Percentiles rank a stretch among this genome's conserved stretches.
phyloP scores from a whole-genome alignment of 1,140 invertebrate genomes.

The Littorina saxatilis region DNA sequence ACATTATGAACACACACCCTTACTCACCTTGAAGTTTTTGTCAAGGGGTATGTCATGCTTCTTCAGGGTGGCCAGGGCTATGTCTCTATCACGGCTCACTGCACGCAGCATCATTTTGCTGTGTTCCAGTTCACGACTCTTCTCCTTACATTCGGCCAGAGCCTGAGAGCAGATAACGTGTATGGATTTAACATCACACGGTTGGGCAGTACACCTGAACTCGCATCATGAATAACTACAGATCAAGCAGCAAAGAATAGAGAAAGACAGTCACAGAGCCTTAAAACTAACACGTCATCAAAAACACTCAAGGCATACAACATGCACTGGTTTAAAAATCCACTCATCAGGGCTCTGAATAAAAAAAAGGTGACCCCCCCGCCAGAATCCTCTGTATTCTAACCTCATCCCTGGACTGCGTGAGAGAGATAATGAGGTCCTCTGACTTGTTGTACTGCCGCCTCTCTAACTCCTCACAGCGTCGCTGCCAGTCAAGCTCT shows the following conservation, averaged over 20 bases:
- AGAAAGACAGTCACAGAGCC: not conserved
- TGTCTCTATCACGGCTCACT: slow-evolving; percentile 61
- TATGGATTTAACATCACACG: no score
- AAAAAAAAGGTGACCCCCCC: no score
- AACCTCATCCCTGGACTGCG: slow-evolving; percentile 67
- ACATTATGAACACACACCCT: no score
- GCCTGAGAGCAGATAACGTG: slow-evolving; percentile 58
- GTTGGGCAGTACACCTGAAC: no score
- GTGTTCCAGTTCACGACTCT: slow-evolving; percentile 63
- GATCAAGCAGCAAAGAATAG: not conserved
- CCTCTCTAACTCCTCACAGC: slow-evolving; percentile 68
- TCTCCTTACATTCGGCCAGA: slow-evolving; percentile 63
- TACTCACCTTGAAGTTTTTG: slow-evolving; percentile 65
- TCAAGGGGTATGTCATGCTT: slow-evolving; percentile 67
- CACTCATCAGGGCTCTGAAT: no score
- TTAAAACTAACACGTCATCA: no score
- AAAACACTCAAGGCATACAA: no score
- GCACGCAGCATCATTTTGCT: slow-evolving; percentile 59
- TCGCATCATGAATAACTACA: not conserved
- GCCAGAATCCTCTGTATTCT: no score
- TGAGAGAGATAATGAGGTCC: slow-evolving; percentile 69
- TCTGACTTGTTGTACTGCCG: slow-evolving; percentile 70
- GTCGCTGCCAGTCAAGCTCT: slow-evolving; percentile 73
- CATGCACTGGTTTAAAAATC: no score
- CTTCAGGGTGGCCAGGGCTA: slow-evolving; percentile 65